Conservation (phyloP, 35 echinoderm and acorn worm genomes). For the Lytechinus pictus region DNA sequence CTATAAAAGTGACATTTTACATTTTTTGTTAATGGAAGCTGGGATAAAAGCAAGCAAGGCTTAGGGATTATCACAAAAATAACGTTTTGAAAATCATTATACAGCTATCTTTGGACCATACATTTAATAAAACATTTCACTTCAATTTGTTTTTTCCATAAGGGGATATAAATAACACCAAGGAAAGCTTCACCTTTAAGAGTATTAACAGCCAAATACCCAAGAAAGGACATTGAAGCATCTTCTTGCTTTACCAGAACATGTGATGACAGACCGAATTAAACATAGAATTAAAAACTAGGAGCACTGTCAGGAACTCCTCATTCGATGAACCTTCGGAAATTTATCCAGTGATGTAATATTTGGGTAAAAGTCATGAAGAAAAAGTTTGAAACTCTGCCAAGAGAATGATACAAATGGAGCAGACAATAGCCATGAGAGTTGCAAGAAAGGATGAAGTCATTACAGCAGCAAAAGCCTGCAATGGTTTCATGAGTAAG, state of each 20-base stretch:
- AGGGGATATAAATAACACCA: too few relatives aligned
- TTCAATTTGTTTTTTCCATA: too few relatives aligned
- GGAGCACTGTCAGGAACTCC: not conserved
- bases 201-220: not conserved
- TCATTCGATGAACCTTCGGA: not conserved
- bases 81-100: too few relatives aligned
- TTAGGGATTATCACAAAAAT: too few relatives aligned
- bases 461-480: not conserved
- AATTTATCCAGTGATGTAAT: not conserved
- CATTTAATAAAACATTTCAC: too few relatives aligned
- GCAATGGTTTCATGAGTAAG: not conserved
- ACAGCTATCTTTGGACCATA: too few relatives aligned
- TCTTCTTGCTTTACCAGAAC: not conserved
- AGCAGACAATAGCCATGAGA: not conserved
- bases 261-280: not conserved
- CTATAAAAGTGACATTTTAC: too few relatives aligned
- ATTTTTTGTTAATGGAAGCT: too few relatives aligned
- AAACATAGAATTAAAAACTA: not conserved
- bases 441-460: slow-evolving; percentile 11
- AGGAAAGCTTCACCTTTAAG: too few relatives aligned
- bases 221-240: not conserved
- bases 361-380: slow-evolving; percentile 9
- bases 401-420: not conserved
- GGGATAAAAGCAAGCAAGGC: too few relatives aligned
- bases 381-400: not conserved